A percentile compares a stretch with the other conserved stretches of the same genome.
Evolutionary conservation across 2,113 vertebrate genomes (phyloP).

Genomic region (Bostrychus sinensis): DNA sequence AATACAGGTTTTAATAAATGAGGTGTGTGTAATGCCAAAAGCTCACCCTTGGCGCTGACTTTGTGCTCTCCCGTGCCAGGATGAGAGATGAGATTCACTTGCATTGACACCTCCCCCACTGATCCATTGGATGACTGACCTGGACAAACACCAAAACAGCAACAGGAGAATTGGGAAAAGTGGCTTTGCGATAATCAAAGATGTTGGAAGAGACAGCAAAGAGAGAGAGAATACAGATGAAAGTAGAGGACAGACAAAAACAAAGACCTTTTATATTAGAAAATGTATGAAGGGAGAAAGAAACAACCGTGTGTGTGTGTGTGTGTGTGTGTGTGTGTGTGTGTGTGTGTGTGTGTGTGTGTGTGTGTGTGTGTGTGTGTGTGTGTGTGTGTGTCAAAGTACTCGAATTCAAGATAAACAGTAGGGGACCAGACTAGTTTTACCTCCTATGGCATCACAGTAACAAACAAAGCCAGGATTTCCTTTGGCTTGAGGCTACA

Average conservation of each 20-base stretch:
- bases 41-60: conserved; percentile 93
- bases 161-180: conserved; percentile 46
- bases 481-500: conserved; percentile 47
- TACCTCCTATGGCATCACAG: conserved; percentile 12
- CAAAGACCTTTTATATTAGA: conserved; percentile 6
- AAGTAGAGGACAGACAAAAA: conserved; percentile 22
- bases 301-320: conserved; percentile 23
- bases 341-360: too few species aligned
- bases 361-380: too few species aligned
- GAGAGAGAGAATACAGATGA: conserved; percentile 22
- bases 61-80: conserved; percentile 96
- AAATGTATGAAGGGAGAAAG: conserved; percentile 23
- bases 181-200: conserved; percentile 41
- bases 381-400: conserved; percentile 26
- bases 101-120: conserved; percentile 92
- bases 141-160: conserved; percentile 63
- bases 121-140: conserved; percentile 83
- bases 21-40: conserved; percentile 19
- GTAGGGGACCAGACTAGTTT: conserved; percentile 23
- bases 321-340: too few species aligned
- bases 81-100: conserved; percentile 90
- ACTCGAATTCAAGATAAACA: conserved; percentile 17
- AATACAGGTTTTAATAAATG: conserved; percentile 12
- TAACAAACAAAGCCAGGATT: conserved; percentile 28
- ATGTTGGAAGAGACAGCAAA: conserved; percentile 15